phyloP scores from a whole-genome alignment of 2,797 vertebrate species.

The Xiphophorus birchmanni region DNA sequence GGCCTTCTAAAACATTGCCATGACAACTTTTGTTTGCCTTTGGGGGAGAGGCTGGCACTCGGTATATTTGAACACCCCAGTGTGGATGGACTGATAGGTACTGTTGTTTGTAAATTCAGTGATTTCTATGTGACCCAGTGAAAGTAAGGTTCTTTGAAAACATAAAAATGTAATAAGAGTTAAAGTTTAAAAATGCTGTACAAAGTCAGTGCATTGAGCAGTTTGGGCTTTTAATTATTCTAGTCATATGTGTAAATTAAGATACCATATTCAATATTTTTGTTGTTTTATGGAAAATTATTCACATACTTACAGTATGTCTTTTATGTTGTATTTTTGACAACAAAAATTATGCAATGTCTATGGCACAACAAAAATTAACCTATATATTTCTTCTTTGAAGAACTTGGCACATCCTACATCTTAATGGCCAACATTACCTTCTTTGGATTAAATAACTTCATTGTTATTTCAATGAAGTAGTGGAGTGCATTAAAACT shows the following conservation, averaged over 20 bases:
- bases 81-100: neutral
- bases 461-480: neutral
- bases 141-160: constrained; percentile 46
- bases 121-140: constrained; percentile 37
- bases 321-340: neutral
- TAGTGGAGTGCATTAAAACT: too few relatives aligned
- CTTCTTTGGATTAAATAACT: neutral
- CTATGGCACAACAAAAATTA: neutral
- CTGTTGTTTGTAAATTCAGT: neutral
- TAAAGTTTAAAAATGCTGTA: constrained; percentile 35
- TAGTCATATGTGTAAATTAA: neutral
- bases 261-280: neutral
- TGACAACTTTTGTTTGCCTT: constrained; percentile 70
- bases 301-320: neutral
- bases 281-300: neutral
- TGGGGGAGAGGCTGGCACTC: constrained; percentile 6
- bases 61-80: neutral
- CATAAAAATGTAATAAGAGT: constrained; percentile 38
- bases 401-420: neutral
- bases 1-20: constrained; percentile 50
- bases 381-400: too few relatives aligned
- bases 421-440: neutral
- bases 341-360: neutral
- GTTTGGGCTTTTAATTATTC: constrained; percentile 61
- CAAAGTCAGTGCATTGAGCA: constrained; percentile 40